Conservation (phyloP, 2,888 invertebrate genomes). For the Dusona sp. region DNA sequence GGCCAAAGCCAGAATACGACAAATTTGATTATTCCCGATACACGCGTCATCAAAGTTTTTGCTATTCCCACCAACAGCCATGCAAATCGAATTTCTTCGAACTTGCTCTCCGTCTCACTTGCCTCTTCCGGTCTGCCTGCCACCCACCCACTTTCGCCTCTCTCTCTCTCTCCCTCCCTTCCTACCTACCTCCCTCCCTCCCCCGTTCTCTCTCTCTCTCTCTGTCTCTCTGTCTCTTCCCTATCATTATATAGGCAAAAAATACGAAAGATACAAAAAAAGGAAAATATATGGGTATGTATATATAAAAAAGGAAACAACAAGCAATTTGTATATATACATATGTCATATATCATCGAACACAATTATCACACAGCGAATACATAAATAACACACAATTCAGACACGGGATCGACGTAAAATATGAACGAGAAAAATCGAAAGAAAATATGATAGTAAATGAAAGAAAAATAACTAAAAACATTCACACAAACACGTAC, state of each 20-base stretch:
- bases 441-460: constrained; percentile 33
- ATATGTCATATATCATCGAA: constrained; percentile 68
- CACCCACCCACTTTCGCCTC: constrained; percentile 51
- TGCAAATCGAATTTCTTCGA: constrained; percentile 62
- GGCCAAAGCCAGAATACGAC: neutral
- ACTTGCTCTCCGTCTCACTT: constrained; percentile 62
- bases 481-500: constrained; percentile 60
- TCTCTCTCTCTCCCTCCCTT: neutral
- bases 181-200: constrained; percentile 30
- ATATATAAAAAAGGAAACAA: constrained; percentile 68
- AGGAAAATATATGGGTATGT: constrained; percentile 64
- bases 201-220: constrained; percentile 62
- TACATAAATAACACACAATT: constrained; percentile 43
- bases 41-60: constrained; percentile 18
- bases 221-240: constrained; percentile 65
- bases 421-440: constrained; percentile 32
- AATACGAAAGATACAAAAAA: constrained; percentile 59
- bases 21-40: neutral
- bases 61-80: neutral
- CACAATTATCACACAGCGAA: constrained; percentile 45
- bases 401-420: constrained; percentile 33
- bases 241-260: constrained; percentile 65
- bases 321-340: constrained; percentile 69
- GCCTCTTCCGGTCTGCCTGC: constrained; percentile 57
- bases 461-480: constrained; percentile 2